These are phyloP conservation scores for rat (Rattus norvegicus) DNA, from an alignment of 2,113 vertebrate species.

Conservation along the genomic window GRCr8 NC_086022.1:130112001-130112500, in stretches of 20 bases:
- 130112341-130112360: background rate
- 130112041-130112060: conserved; percentile 67
- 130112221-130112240: background rate
- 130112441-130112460: background rate
- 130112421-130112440: background rate
- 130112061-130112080: background rate
- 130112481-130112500: background rate
- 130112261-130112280: background rate
- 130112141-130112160: background rate
- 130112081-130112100: conserved; percentile 76
- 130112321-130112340: background rate
- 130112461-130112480: background rate
- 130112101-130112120: conserved; percentile 80
- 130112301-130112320: background rate
- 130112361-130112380: background rate
- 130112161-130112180: conserved; percentile 43
- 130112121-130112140: conserved; percentile 23
- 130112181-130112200: background rate
- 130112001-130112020: conserved; percentile 77
- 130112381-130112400: background rate
- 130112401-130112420: background rate
- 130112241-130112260: conserved; percentile 10
- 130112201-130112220: background rate
- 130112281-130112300: background rate
- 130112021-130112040: conserved; percentile 74